Evolutionary conservation across 1,140 invertebrate species (phyloP), one percentile per base, ranked within the genome.

Genomic region (Drosophila sucinea): DNA sequence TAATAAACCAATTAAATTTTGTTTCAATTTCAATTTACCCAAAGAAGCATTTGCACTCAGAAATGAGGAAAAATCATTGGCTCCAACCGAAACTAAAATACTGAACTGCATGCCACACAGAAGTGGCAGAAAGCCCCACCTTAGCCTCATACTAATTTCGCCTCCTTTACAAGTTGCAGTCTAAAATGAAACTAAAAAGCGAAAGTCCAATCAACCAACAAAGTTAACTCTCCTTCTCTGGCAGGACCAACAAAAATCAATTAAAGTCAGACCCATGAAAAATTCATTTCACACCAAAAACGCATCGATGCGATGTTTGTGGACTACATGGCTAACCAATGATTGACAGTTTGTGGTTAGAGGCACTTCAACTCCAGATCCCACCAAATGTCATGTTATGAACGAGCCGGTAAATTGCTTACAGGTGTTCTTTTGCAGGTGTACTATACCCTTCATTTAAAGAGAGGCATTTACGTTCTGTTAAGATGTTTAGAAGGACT

Each of bases 11-110:
- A 47, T 57, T 58, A 1, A 55, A 27, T 67, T 66, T 27, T 3
- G 1, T 51, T 69, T 6, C 1, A 1, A 23, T 4, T 23, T 5
- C 0, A 55, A 54, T 92, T 90, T 93, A 96, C 95, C 95, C 84
- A 96, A 93, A 7, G 95, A 94, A 4, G 94, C 95, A 92, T 96
- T 96, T 5, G 94, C 93, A 27, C 94, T 94, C 0, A 95, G 93
- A 63, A 96, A 92, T 0, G 95, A 95, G 4, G 95, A 95, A 92
- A 95, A 95, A 75, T 95, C 94, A 81, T 95, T 94, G 62, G 85
- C 92, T 38, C 60, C 32, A 1, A 44, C 60, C 0, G 70, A 51
- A 30, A 44, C 60, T 10, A 65, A 29, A 25, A 65, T 41, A 38
- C 32, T 11, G 2, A 77, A 32, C 27, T 71, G 79, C 23, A 79